These are phyloP conservation scores for Tubiluchus corallicola DNA, from an alignment of 2,888 invertebrate genomes.

Conservation along the genomic window DNA sequence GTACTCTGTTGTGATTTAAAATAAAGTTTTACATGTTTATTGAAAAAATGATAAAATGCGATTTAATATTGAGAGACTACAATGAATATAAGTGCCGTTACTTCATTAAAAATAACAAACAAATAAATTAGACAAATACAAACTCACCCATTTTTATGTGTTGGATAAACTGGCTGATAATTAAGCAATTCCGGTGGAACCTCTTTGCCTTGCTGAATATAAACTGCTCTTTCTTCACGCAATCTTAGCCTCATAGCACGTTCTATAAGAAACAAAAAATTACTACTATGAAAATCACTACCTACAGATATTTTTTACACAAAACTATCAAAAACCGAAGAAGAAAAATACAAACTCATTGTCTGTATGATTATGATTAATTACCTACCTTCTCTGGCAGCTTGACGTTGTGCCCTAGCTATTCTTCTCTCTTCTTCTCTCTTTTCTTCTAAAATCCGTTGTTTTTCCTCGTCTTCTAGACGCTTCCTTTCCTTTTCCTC, in stretches of 20 bases:
- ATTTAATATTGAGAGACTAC: too few relatives aligned
- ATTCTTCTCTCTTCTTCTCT: background rate
- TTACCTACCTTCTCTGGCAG: background rate
- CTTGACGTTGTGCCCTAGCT: conserved; percentile 12
- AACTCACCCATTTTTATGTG: background rate
- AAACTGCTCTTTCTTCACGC: conserved; percentile 16
- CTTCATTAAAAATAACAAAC: too few relatives aligned
- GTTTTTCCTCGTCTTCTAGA: conserved; percentile 9
- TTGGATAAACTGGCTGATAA: background rate
- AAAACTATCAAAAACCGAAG: conserved; percentile 9
- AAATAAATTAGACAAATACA: too few relatives aligned
- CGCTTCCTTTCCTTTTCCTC: conserved; percentile 13
- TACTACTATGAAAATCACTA: background rate
- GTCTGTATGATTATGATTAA: too few relatives aligned
- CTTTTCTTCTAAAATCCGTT: conserved; percentile 2
- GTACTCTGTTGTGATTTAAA: too few relatives aligned
- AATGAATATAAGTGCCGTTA: too few relatives aligned
- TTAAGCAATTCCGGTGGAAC: conserved; percentile 22
- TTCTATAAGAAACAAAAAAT: conserved; percentile 17
- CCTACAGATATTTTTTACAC: conserved; percentile 16
- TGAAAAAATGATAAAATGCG: too few relatives aligned
- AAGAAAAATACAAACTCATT: too few relatives aligned
- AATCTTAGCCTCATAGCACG: conserved; percentile 19
- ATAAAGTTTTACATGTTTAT: too few relatives aligned
- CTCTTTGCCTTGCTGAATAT: conserved; percentile 18